These are phyloP conservation scores for Nymphalis c-album DNA, from an alignment of 2,888 invertebrate genomes.

Conservation along the genomic window DNA sequence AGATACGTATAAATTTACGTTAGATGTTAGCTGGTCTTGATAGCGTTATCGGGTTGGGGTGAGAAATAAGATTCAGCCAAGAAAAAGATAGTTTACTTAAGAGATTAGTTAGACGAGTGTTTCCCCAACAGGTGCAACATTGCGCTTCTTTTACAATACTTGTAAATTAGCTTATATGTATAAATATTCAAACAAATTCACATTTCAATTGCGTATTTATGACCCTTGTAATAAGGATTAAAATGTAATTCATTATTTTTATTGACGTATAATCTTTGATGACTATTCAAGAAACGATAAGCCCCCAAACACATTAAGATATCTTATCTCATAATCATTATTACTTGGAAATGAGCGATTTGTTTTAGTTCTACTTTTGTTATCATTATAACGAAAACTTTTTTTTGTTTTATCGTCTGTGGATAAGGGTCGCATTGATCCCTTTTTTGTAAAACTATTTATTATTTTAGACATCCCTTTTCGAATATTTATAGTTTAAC, in stretches of 20 bases:
- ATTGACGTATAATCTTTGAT: not conserved
- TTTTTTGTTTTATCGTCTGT: not conserved
- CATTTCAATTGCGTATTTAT: not conserved
- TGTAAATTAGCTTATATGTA: not conserved
- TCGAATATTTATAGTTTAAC: no score
- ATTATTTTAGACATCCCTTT: not conserved
- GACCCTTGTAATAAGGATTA: constrained; percentile 10
- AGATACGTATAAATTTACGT: no score
- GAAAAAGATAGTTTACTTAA: no score
- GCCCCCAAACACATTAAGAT: constrained; percentile 21
- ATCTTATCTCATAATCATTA: constrained; percentile 30
- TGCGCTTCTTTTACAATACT: constrained; percentile 18
- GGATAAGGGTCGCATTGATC: not conserved
- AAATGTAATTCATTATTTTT: not conserved
- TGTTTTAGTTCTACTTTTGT: constrained; percentile 26
- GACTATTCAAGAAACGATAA: constrained; percentile 27
- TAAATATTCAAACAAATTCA: not conserved
- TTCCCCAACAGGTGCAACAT: not conserved
- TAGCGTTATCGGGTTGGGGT: no score
- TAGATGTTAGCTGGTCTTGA: no score
- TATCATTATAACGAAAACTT: constrained; percentile 18
- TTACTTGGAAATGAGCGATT: constrained; percentile 28
- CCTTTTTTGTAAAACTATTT: not conserved
- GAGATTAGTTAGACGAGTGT: not conserved
- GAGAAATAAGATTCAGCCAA: no score